phyloP scores from a whole-genome alignment of 2,797 vertebrate species.

The Eulemur rubriventer region DNA sequence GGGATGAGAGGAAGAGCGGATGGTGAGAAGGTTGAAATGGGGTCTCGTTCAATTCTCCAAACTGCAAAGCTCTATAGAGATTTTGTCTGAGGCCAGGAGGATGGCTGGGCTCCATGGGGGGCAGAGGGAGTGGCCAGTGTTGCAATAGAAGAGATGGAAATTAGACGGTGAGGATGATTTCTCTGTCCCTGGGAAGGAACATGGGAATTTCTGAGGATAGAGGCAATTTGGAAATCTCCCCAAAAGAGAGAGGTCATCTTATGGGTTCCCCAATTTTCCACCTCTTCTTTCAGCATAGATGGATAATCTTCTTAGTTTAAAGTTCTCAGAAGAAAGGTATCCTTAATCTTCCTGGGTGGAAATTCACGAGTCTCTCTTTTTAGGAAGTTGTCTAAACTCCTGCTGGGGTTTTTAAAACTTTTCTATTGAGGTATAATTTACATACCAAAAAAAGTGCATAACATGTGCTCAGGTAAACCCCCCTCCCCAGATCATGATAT shows the following conservation, averaged over 20 bases:
- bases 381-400: neutral
- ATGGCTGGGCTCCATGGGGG: neutral
- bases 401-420: neutral
- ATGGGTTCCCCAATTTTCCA: neutral
- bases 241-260: neutral
- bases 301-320: neutral
- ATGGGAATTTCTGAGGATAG: neutral
- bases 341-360: neutral
- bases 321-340: neutral
- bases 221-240: neutral
- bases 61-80: neutral
- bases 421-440: neutral
- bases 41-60: neutral
- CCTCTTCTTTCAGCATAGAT: neutral
- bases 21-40: neutral
- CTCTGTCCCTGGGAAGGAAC: neutral
- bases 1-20: neutral
- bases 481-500: neutral
- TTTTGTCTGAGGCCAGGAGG: neutral
- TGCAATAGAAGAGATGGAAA: neutral
- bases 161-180: neutral
- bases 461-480: neutral
- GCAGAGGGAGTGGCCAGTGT: neutral
- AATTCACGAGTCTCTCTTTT: neutral
- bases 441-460: neutral